A percentile compares a stretch with the other conserved stretches of the same genome.
These are phyloP conservation scores for Gallinago nigripennis DNA, from an alignment of 2,797 vertebrate genomes.

Conservation along the genomic window DNA sequence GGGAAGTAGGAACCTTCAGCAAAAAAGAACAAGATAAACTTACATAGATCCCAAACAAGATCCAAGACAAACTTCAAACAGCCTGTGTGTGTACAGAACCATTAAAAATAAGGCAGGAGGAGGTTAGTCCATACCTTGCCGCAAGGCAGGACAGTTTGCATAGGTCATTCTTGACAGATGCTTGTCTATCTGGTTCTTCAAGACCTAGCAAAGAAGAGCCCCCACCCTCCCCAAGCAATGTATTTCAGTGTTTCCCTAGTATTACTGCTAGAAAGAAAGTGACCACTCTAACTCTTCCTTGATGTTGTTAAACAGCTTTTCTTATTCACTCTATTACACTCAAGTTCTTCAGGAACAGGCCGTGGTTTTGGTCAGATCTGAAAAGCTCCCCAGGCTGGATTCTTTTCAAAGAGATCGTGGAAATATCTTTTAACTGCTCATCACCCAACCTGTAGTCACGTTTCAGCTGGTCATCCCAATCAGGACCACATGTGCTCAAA, in stretches of 20 bases:
- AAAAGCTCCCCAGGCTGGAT: not conserved
- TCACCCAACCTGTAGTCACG: not conserved
- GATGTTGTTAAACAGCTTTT: not conserved
- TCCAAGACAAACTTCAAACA: conserved; percentile 51
- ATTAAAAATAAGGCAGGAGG: not conserved
- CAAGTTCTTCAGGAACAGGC: not conserved
- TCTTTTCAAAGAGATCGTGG: not conserved
- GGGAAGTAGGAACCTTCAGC: conserved; percentile 11
- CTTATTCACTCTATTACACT: not conserved
- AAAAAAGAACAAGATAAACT: conserved; percentile 19
- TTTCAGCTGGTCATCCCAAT: not conserved
- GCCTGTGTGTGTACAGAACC: not conserved
- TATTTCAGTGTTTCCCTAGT: not conserved
- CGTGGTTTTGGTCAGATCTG: not conserved
- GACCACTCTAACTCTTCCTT: not conserved
- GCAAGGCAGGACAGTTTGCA: not conserved
- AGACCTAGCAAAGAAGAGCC: not conserved
- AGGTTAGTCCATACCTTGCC: conserved; percentile 12
- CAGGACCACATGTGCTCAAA: not conserved
- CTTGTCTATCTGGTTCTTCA: conserved; percentile 42
- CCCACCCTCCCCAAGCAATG: not conserved
- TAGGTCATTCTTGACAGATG: conserved; percentile 21
- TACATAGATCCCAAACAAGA: conserved; percentile 35
- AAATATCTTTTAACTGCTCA: not conserved
- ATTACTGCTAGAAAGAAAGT: not conserved